Evolutionary conservation across 2,888 invertebrate genomes (phyloP), one percentile per base, ranked within the genome.

Genomic region (Platycnemis pennipes): DNA sequence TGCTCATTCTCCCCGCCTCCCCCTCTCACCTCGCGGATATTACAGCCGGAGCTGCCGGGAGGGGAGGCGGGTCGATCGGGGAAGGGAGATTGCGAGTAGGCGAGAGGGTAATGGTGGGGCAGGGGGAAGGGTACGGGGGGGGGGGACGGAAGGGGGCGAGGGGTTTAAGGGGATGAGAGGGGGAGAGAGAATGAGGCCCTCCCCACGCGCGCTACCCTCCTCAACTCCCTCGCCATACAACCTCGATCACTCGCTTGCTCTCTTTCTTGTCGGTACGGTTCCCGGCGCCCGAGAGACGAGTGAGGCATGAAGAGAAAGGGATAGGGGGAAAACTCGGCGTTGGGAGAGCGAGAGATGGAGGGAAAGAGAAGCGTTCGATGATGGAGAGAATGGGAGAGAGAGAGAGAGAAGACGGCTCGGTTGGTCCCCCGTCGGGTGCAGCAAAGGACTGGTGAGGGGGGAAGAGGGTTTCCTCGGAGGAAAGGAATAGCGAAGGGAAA

Each of bases 31-130:
- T 88, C 94, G 53, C 53, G 94, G 87, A 94, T 94, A 94, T 94
- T 94, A 94, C 88, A 94, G 94, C 94, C 94, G 94, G 87, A 44
- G 94, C 88, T 94, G 94, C 94, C 94, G 91, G 91, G 63, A 37
- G 31, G 89, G 7, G 19, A 56, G 89, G 63, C 13, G 91, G 63
- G 63, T 63, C 94, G 56, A 53, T n/a, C 49, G 88, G 31, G 53
- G 88, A 22, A 37, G 53, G 42, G 46, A 37, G 13, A 26, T 46
- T 26, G 56, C 26, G 94, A 42, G 85, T 31, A 5, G 37, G 94
- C 87, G 3, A 85, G 94, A 49, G 49, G 49, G 49, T 49, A 49
- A 26, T 26, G 77, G 26, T 37, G 37, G 87, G 77, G 77, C 26
- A 37, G 77, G 77, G 77, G 77, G 26, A 77, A 37, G 94, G 94